Evolutionary conservation across 2,113 vertebrate genomes (phyloP).

Genomic region (Pluvialis apricaria): DNA sequence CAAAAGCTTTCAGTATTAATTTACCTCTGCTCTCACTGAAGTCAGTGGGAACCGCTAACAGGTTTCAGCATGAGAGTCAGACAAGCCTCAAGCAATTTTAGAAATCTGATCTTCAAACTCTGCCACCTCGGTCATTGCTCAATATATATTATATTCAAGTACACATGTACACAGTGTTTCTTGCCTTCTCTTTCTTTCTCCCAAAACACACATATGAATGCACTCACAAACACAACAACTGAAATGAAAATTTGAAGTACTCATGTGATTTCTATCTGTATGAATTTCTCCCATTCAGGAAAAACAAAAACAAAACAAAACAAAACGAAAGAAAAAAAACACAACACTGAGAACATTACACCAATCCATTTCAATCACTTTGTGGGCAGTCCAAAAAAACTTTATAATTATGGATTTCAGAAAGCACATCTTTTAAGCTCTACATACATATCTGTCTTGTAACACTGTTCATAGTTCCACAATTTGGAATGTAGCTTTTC

Average conservation of each 20-base stretch:
- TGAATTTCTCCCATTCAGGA: not conserved
- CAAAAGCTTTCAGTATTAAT: not conserved
- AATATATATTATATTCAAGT: not conserved
- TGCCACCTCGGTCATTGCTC: not conserved
- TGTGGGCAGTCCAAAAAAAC: not conserved
- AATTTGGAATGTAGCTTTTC: not conserved
- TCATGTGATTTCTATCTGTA: not conserved
- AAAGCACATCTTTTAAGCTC: not conserved
- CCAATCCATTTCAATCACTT: not conserved
- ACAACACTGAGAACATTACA: not conserved
- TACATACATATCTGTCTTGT: not conserved
- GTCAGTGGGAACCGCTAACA: not conserved
- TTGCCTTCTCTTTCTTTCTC: not conserved
- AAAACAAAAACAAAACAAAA: not conserved
- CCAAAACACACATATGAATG: not conserved
- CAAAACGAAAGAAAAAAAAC: not conserved
- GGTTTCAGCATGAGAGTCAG: not conserved
- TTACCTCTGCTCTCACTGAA: not conserved
- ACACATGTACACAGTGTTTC: not conserved
- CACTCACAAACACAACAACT: not conserved
- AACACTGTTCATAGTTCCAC: not conserved
- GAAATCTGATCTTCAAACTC: constrained; percentile 19
- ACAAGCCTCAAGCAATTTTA: not conserved
- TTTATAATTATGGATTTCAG: not conserved
- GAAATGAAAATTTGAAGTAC: not conserved